These are phyloP conservation scores for Etheostoma nigrum DNA, from an alignment of 2,797 vertebrate species.

Conservation along the genomic window DNA sequence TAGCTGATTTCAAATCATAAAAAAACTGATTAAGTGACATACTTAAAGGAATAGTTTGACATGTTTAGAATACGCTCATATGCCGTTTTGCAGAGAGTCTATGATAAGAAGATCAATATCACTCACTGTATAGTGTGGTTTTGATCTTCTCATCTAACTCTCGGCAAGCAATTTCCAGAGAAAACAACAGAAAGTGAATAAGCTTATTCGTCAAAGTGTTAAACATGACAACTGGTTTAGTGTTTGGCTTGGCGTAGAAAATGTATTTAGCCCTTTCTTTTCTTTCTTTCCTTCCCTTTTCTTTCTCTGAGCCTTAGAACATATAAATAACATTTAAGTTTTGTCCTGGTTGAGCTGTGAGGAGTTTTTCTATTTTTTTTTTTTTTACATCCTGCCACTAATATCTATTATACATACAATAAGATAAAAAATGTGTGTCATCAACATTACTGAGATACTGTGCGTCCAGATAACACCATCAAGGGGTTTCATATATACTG, in stretches of 20 bases:
- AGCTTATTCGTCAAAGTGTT: too few species aligned
- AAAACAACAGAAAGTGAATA: too few species aligned
- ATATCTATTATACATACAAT: background rate
- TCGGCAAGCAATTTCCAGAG: too few species aligned
- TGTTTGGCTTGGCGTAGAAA: background rate
- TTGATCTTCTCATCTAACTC: too few species aligned
- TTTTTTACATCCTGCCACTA: background rate
- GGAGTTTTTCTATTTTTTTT: too few species aligned
- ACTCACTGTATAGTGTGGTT: too few species aligned
- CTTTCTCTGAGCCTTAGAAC: background rate
- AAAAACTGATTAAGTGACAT: too few species aligned
- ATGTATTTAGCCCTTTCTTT: background rate
- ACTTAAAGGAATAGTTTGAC: too few species aligned
- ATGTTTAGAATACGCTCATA: too few species aligned
- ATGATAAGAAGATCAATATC: too few species aligned
- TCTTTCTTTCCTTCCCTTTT: background rate
- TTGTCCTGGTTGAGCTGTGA: background rate
- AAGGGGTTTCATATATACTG: background rate
- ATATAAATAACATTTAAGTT: background rate
- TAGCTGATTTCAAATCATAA: too few species aligned
- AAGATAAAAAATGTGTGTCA: background rate
- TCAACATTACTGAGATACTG: background rate
- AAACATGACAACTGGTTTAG: background rate
- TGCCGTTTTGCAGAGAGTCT: too few species aligned
- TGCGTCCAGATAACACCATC: background rate